Evolutionary conservation across 1,140 invertebrate species (phyloP).

Genomic region (Drosophila lini): DNA sequence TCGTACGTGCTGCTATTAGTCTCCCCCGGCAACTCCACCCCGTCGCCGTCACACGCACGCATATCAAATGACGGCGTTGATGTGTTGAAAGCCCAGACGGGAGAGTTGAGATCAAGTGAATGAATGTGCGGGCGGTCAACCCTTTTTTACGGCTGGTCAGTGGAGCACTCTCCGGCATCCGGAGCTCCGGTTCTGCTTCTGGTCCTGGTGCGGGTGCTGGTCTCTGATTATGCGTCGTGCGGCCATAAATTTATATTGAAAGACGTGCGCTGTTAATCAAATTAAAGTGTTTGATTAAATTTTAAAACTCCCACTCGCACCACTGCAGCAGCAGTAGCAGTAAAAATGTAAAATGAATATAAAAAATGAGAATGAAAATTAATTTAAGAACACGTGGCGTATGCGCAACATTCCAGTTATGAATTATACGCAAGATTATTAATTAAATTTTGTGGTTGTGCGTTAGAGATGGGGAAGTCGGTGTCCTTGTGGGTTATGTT

Average conservation of each 20-base stretch:
- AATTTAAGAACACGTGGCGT: constrained; percentile 64
- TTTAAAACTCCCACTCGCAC: constrained; percentile 45
- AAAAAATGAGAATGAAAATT: constrained; percentile 43
- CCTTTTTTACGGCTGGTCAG: constrained; percentile 31
- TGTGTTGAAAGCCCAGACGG: constrained; percentile 74
- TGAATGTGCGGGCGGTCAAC: constrained; percentile 39
- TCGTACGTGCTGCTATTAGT: constrained; percentile 80
- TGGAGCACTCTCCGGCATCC: constrained; percentile 21
- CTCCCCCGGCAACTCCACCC: constrained; percentile 13
- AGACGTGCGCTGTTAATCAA: constrained; percentile 82
- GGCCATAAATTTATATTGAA: constrained; percentile 82
- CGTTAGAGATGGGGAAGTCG: not conserved
- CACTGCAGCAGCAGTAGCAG: constrained; percentile 19
- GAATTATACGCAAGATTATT: constrained; percentile 48
- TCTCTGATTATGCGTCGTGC: constrained; percentile 74
- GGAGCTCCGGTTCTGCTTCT: constrained; percentile 4
- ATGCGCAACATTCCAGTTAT: constrained; percentile 72
- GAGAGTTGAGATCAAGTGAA: constrained; percentile 40
- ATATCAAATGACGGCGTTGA: constrained; percentile 80
- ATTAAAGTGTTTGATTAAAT: constrained; percentile 83
- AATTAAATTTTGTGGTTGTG: constrained; percentile 43
- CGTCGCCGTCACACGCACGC: constrained; percentile 61
- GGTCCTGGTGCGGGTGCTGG: constrained; percentile 22
- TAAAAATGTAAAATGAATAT: constrained; percentile 38
- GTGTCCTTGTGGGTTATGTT: not conserved